Percentiles rank a stretch among this genome's conserved stretches.
Conservation (phyloP, 2,113 vertebrate genomes). For the Notiomystis cincta region DNA sequence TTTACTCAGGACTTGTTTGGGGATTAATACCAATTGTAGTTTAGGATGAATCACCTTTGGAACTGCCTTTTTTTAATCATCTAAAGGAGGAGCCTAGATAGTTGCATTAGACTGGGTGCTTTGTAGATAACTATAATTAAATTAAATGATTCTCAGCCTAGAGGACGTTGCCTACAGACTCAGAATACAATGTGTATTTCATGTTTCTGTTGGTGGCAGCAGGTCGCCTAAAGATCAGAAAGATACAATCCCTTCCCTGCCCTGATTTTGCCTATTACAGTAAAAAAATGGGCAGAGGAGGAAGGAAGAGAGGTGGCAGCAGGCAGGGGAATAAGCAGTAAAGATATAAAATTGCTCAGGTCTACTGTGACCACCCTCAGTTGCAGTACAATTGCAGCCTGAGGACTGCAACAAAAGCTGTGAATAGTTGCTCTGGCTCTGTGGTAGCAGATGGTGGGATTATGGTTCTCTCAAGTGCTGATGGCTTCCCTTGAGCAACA, state of each 20-base stretch:
- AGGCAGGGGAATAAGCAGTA: conserved; percentile 24
- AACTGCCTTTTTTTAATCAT: background rate
- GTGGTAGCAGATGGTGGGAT: conserved; percentile 54
- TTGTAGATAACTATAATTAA: conserved; percentile 41
- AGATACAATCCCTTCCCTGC: background rate
- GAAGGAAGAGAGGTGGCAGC: background rate
- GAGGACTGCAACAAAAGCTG: conserved; percentile 59
- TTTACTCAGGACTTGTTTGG: background rate
- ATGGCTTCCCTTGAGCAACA: conserved; percentile 52
- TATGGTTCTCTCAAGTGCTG: conserved; percentile 49
- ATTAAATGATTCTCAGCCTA: conserved; percentile 26
- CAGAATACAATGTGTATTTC: conserved; percentile 6
- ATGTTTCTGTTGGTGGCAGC: conserved; percentile 26
- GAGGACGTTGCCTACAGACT: background rate
- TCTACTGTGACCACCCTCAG: conserved; percentile 55
- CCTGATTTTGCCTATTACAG: conserved; percentile 46
- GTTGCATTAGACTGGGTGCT: background rate
- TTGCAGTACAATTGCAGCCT: conserved; percentile 47
- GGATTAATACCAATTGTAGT: background rate
- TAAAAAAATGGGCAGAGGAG: conserved; percentile 31
- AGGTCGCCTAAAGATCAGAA: conserved; percentile 13
- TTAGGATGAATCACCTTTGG: background rate
- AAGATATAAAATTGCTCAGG: conserved; percentile 46
- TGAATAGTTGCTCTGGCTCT: conserved; percentile 54
- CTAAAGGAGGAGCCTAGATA: background rate